A percentile compares a stretch with the other conserved stretches of the same genome.
phyloP scores from a whole-genome alignment of 2,888 invertebrate genomes.

The Papilio elwesi region DNA sequence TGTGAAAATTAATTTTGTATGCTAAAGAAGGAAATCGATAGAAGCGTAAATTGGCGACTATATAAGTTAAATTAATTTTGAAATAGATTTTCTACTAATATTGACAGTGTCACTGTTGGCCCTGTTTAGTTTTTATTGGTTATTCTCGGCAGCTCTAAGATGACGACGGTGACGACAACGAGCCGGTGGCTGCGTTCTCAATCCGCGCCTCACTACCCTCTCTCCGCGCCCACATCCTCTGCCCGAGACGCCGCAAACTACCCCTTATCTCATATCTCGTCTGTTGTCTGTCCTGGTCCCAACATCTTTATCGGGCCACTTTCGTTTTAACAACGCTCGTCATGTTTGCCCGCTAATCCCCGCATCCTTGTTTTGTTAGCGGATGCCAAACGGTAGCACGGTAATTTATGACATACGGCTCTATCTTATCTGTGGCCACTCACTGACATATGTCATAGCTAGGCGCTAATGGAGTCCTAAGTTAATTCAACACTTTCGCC shows the following conservation, averaged over 20 bases:
- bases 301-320: slow-evolving; percentile 73
- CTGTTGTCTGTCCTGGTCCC: slow-evolving; percentile 54
- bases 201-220: too few species aligned
- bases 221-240: slow-evolving; percentile 51
- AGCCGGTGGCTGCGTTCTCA: slow-evolving; percentile 43
- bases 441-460: slow-evolving; percentile 75
- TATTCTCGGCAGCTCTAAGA: neutral
- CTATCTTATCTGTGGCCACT: slow-evolving; percentile 82
- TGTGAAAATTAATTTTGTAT: slow-evolving; percentile 26
- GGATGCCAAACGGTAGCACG: slow-evolving; percentile 80
- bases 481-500: slow-evolving; percentile 75
- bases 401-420: slow-evolving; percentile 80
- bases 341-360: slow-evolving; percentile 77
- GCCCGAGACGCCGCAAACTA: slow-evolving; percentile 48
- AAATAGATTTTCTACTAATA: too few species aligned
- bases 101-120: neutral
- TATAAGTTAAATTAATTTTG: too few species aligned
- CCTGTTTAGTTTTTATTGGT: neutral
- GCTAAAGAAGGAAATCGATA: neutral
- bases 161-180: neutral
- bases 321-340: slow-evolving; percentile 69
- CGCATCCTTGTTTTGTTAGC: slow-evolving; percentile 70
- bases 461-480: slow-evolving; percentile 74
- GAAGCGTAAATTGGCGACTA: too few species aligned
- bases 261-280: slow-evolving; percentile 70